phyloP scores from a whole-genome alignment of 2,797 vertebrate genomes.

The Lagodon rhomboides region DNA sequence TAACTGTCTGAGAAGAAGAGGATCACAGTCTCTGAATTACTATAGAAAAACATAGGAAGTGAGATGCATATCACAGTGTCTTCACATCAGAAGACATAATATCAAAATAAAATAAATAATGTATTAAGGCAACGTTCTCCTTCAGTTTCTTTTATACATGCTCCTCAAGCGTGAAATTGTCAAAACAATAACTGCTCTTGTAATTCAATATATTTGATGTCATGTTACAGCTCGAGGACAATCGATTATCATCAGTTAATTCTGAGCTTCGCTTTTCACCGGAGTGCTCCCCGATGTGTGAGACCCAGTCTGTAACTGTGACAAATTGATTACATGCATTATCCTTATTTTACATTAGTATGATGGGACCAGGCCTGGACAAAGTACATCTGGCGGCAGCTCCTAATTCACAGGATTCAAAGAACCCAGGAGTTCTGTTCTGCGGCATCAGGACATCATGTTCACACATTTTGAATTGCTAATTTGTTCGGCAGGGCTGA shows the following conservation, averaged over 20 bases:
- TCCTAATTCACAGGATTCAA: conserved; percentile 12
- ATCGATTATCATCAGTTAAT: neutral
- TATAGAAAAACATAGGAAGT: neutral
- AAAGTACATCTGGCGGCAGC: conserved; percentile 17
- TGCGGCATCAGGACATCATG: conserved; percentile 4
- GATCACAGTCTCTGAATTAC: neutral
- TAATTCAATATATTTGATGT: conserved; percentile 6
- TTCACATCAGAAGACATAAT: neutral
- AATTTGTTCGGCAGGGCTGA: neutral
- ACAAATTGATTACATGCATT: conserved; percentile 5
- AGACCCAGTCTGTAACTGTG: neutral
- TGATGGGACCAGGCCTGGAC: neutral
- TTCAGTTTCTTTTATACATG: neutral
- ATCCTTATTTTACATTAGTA: neutral
- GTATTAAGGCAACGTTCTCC: neutral
- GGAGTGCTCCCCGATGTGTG: neutral
- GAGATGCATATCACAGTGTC: neutral
- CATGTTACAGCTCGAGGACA: neutral
- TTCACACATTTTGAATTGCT: conserved; percentile 14
- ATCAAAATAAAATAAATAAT: too few relatives aligned
- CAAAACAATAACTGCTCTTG: neutral
- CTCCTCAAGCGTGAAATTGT: neutral
- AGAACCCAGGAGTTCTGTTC: neutral
- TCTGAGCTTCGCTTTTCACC: neutral
- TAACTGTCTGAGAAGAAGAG: neutral